These are phyloP conservation scores for Taenioides sp. DNA, from an alignment of 2,797 vertebrate genomes.

Conservation along the genomic window DNA sequence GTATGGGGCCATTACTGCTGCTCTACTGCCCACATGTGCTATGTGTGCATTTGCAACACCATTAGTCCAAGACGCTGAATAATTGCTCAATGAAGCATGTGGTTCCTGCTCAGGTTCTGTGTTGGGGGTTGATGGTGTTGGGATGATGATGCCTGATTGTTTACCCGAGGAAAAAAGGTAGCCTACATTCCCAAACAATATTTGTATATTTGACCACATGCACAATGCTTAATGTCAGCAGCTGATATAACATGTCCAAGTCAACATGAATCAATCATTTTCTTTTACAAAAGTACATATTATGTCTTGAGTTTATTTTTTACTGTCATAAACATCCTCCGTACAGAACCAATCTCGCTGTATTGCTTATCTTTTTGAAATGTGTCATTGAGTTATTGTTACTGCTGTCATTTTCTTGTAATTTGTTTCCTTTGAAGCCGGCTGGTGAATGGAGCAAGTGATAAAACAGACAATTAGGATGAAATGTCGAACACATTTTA, in stretches of 20 bases:
- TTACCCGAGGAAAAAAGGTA: neutral
- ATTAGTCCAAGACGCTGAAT: constrained; percentile 78
- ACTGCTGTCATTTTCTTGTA: constrained; percentile 72
- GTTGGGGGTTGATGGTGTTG: constrained; percentile 42
- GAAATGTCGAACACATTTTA: constrained; percentile 59
- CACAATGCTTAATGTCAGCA: constrained; percentile 4
- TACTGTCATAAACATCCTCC: constrained; percentile 56
- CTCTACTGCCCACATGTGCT: constrained; percentile 71
- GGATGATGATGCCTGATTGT: constrained; percentile 48
- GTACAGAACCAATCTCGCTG: constrained; percentile 65
- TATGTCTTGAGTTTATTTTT: constrained; percentile 61
- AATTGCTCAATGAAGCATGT: constrained; percentile 75
- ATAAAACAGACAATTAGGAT: constrained; percentile 62
- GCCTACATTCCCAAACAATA: neutral
- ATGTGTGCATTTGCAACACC: constrained; percentile 73
- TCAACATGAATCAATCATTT: constrained; percentile 57
- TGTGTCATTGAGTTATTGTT: constrained; percentile 68
- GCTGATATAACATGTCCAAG: constrained; percentile 44
- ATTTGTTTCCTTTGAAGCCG: constrained; percentile 80
- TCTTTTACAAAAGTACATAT: constrained; percentile 65
- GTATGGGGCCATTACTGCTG: constrained; percentile 71
- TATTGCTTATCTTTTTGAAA: constrained; percentile 68
- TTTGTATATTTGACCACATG: neutral
- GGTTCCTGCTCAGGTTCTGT: constrained; percentile 67
- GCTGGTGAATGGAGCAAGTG: constrained; percentile 44